phyloP scores from a whole-genome alignment of 2,113 vertebrate genomes.

The Triplophysa rosa region DNA sequence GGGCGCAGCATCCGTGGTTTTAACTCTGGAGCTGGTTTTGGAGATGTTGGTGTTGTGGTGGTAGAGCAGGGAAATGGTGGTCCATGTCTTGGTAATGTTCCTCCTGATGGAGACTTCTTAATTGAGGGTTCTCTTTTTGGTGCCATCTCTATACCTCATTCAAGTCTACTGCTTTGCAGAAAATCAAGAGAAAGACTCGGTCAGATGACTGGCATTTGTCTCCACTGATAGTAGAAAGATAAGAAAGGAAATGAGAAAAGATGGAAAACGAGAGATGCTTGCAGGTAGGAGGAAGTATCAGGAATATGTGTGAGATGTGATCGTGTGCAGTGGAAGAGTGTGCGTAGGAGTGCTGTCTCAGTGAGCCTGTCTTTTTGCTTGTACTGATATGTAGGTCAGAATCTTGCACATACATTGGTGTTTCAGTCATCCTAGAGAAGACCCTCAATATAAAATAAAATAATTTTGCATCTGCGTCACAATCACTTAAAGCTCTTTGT shows the following conservation, averaged over 20 bases:
- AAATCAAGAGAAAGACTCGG: slow-evolving; percentile 44
- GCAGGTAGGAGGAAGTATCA: slow-evolving; percentile 25
- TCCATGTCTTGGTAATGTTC: slow-evolving; percentile 68
- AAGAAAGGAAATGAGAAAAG: slow-evolving; percentile 60
- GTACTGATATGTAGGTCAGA: slow-evolving; percentile 66
- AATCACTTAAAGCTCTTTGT: background rate
- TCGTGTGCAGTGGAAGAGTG: slow-evolving; percentile 40
- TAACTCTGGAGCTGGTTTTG: slow-evolving; percentile 64
- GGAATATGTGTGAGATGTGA: slow-evolving; percentile 7
- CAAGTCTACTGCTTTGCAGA: slow-evolving; percentile 17
- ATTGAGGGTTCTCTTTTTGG: slow-evolving; percentile 75
- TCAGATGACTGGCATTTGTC: slow-evolving; percentile 38
- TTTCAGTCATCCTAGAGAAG: slow-evolving; percentile 44
- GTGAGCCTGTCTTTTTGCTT: slow-evolving; percentile 45
- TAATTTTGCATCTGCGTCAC: background rate
- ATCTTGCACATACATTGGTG: slow-evolving; percentile 47
- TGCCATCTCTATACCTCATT: slow-evolving; percentile 62
- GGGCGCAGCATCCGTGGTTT: slow-evolving; percentile 73
- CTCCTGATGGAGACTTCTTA: slow-evolving; percentile 72
- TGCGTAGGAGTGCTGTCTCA: slow-evolving; percentile 50
- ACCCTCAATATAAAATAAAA: slow-evolving; percentile 16
- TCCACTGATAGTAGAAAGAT: slow-evolving; percentile 30
- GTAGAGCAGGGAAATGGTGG: slow-evolving; percentile 71
- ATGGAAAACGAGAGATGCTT: slow-evolving; percentile 54
- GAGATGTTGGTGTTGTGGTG: slow-evolving; percentile 56